These are phyloP conservation scores for Halichoerus grypus DNA, from an alignment of 2,113 vertebrate genomes.

Conservation along the genomic window DNA sequence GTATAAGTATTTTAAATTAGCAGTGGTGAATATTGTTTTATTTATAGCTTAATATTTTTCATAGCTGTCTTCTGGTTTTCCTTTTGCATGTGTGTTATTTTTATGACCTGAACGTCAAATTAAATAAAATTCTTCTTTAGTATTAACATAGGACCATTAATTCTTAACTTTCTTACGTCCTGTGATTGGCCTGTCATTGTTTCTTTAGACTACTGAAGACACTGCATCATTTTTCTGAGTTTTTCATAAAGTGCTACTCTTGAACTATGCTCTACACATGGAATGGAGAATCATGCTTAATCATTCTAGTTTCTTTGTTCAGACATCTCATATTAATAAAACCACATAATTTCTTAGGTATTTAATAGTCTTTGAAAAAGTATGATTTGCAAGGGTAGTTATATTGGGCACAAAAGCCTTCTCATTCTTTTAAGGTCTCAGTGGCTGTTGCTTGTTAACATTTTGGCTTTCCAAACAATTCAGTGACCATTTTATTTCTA, in stretches of 20 bases:
- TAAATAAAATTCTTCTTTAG: slow-evolving; percentile 43
- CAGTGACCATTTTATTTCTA: slow-evolving; percentile 54
- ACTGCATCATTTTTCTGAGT: neutral
- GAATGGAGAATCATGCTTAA: slow-evolving; percentile 43
- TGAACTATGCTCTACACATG: neutral
- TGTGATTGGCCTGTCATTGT: neutral
- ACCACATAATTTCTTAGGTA: slow-evolving; percentile 27
- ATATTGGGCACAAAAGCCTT: slow-evolving; percentile 19
- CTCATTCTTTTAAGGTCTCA: neutral
- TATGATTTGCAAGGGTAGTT: slow-evolving; percentile 43
- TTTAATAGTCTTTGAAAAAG: slow-evolving; percentile 54
- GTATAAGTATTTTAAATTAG: slow-evolving; percentile 37
- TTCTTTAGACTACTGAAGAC: slow-evolving; percentile 40
- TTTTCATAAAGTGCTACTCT: slow-evolving; percentile 39
- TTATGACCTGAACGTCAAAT: neutral
- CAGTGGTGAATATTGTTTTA: neutral
- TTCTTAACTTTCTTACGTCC: neutral
- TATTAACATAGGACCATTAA: neutral
- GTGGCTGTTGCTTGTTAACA: slow-evolving; percentile 28
- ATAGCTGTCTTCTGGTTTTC: slow-evolving; percentile 24
- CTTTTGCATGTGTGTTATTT: slow-evolving; percentile 4
- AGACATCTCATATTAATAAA: slow-evolving; percentile 54
- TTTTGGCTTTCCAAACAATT: slow-evolving; percentile 30
- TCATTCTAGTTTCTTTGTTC: slow-evolving; percentile 52
- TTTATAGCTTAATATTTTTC: slow-evolving; percentile 38